A percentile compares a stretch with the other conserved stretches of the same genome.
phyloP scores from a whole-genome alignment of 2,888 invertebrate genomes.

The Pterobdella sp. region DNA sequence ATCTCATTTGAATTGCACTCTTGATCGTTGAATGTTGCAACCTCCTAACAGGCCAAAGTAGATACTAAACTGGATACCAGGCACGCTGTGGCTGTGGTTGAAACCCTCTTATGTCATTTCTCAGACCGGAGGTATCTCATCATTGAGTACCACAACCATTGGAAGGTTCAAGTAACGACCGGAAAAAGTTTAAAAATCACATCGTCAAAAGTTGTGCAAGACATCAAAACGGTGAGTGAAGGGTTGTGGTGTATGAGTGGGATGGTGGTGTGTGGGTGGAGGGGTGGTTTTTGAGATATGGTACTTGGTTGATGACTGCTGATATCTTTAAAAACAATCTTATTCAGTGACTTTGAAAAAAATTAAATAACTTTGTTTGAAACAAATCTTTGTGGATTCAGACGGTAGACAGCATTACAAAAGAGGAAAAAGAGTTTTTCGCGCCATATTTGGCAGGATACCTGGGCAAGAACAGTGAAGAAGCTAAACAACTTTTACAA shows the following conservation, averaged over 20 bases:
- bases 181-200: conserved; percentile 54
- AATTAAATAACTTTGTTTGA: neutral
- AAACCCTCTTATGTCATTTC: conserved; percentile 44
- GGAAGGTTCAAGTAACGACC: conserved; percentile 61
- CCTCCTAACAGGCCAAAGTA: conserved; percentile 42
- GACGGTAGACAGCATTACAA: conserved; percentile 47
- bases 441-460: conserved; percentile 45
- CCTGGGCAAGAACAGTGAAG: conserved; percentile 43
- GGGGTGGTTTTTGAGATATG: too few species aligned
- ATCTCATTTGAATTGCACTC: too few species aligned
- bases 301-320: neutral
- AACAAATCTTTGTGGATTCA: conserved; percentile 31
- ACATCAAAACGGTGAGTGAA: conserved; percentile 60
- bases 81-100: conserved; percentile 44
- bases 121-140: conserved; percentile 51
- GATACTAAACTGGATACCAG: conserved; percentile 46
- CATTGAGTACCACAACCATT: conserved; percentile 64
- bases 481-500: conserved; percentile 42
- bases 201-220: conserved; percentile 57
- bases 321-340: neutral
- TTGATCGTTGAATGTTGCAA: too few species aligned
- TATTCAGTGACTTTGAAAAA: neutral
- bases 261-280: neutral
- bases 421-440: conserved; percentile 45
- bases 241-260: neutral